Base-by-base conservation (phyloP, 2,797 vertebrate species). In the Paedocypris micromegethes region DNA sequence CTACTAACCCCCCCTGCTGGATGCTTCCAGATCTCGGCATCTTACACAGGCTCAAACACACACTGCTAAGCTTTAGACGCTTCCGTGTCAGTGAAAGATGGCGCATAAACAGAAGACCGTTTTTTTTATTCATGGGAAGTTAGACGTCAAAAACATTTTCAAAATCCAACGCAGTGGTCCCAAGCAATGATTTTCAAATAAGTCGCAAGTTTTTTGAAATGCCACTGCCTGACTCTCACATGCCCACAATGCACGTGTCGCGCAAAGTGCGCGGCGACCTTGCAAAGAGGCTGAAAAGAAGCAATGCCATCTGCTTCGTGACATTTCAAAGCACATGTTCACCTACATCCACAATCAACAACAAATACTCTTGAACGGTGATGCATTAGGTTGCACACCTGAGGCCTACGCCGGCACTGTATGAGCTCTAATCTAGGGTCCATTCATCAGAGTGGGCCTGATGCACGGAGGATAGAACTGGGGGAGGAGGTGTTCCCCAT, bases 381-480 rank as follows among this genome's bases (percentile, higher is more conserved):
- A 68, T 58, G 90, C 88, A 92, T 91, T 91, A 91, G 89, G 88
- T 89, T 90, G 88, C 88, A 90, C 91, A 92, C 92, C 89, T 93
- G 91, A 92, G 92, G 87, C 88, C 89, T 89, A 86, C 84, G 86
- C 87, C 90, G 66, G 88, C 90, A 84, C 89, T 70, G 75, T 53
- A 55, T 72, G 74, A 88, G 87, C 88, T 70, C 90, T 91, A 92
- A 91, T 92, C 90, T 90, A 87, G 87, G 90, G 90, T 87, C 90
- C 89, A 93, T 92, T 93, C 90, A 91, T 87, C 90, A 66, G 88
- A 87, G 83, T 87, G 86, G 60, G 46, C 43, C 72, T 66, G 66
- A 74, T 48, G 70, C 66, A 70, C 58, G 47, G 71, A n/a, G 39
- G 38, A 41, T 40, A 68, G 50, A 73, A 67, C 74, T 59, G 72